A percentile compares a stretch with the other conserved stretches of the same genome.
phyloP scores from a whole-genome alignment of 2,888 invertebrate species.

The Acleris laterana region DNA sequence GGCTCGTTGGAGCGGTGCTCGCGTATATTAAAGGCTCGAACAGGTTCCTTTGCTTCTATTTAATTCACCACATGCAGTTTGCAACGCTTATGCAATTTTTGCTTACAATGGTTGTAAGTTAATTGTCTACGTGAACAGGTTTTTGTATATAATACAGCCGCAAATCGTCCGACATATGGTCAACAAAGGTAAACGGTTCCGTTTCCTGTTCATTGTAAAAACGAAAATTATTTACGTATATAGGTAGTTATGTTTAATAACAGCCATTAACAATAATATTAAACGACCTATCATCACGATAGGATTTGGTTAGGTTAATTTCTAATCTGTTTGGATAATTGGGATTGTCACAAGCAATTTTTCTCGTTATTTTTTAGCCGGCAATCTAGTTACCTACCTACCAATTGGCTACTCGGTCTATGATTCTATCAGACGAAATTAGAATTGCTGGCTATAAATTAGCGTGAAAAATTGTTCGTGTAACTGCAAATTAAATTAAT shows the following conservation, averaged over 20 bases:
- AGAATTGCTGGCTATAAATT: no score
- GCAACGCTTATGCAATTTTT: constrained; percentile 76
- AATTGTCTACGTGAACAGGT: constrained; percentile 57
- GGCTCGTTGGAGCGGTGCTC: constrained; percentile 63
- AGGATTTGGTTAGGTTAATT: constrained; percentile 5
- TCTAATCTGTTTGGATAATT: constrained; percentile 7
- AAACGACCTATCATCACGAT: constrained; percentile 4
- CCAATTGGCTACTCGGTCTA: no score
- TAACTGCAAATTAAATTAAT: no score
- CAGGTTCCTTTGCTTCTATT: constrained; percentile 79
- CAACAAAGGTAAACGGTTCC: constrained; percentile 39
- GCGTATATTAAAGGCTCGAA: constrained; percentile 67
- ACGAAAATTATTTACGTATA: not conserved
- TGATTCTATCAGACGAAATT: no score
- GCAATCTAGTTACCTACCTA: no score
- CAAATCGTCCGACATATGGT: constrained; percentile 39
- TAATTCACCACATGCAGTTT: constrained; percentile 74
- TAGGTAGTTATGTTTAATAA: no score
- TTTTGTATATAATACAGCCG: constrained; percentile 49
- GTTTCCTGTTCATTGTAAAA: constrained; percentile 37
- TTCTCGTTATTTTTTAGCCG: no score
- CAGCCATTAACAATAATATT: no score
- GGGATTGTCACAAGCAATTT: not conserved
- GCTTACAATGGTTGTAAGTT: constrained; percentile 64
- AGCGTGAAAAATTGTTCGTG: no score